These are phyloP conservation scores for Formicarius rufipectus DNA, from an alignment of 2,113 vertebrate species.

Conservation along the genomic window DNA sequence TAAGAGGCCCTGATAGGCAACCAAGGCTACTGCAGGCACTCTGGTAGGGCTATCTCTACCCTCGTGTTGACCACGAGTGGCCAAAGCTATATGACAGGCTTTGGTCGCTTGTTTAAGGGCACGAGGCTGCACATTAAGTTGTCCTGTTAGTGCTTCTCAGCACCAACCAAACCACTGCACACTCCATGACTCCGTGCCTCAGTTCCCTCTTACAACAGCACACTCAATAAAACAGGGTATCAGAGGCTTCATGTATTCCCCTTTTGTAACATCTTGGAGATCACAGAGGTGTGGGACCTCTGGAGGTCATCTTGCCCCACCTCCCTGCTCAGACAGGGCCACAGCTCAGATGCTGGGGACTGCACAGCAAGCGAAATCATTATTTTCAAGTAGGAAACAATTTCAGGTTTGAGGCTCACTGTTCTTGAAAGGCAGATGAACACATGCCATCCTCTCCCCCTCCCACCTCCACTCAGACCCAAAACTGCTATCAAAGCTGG, in stretches of 20 bases:
- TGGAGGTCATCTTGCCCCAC: not conserved
- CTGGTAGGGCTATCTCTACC: too few relatives aligned
- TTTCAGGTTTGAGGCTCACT: slow-evolving; percentile 25
- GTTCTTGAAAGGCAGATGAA: slow-evolving; percentile 27
- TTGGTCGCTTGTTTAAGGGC: not conserved
- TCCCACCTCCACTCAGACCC: not conserved
- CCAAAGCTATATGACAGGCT: too few relatives aligned
- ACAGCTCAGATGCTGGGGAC: not conserved
- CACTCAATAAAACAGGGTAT: not conserved
- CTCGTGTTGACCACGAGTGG: too few relatives aligned
- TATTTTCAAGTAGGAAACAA: slow-evolving; percentile 34
- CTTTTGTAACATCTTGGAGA: not conserved
- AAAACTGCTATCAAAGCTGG: slow-evolving; percentile 31
- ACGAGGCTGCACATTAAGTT: not conserved
- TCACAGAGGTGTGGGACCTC: not conserved
- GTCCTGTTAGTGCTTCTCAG: not conserved
- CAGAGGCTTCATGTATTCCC: not conserved
- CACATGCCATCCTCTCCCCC: not conserved
- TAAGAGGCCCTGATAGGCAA: too few relatives aligned
- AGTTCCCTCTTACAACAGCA: not conserved
- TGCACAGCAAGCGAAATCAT: not conserved
- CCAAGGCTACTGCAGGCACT: too few relatives aligned
- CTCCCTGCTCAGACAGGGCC: not conserved
- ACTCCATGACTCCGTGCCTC: not conserved
- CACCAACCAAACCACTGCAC: not conserved